These are phyloP conservation scores for Catostylus mosaicus DNA, from an alignment of 30 jellyfish, hydroid and myxozoan species.

Conservation along the genomic window DNA sequence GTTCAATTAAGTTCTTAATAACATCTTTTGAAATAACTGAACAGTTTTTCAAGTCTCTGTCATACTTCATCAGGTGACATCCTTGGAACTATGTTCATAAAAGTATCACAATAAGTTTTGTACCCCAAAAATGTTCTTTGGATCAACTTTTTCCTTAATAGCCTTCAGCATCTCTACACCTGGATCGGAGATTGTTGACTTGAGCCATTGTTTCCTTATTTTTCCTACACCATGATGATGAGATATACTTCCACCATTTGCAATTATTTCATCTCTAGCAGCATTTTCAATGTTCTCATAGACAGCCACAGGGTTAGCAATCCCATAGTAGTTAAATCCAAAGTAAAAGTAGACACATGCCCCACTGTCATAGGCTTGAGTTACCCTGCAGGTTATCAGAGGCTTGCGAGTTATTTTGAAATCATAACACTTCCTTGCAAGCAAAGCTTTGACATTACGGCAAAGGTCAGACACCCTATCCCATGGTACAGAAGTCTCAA, in stretches of 20 bases:
- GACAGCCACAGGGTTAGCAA: slow-evolving; percentile 80
- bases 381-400: slow-evolving; percentile 91
- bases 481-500: slow-evolving; percentile 99
- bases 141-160: slow-evolving; percentile 85
- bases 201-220: slow-evolving; percentile 77
- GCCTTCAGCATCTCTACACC: slow-evolving; percentile 89
- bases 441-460: slow-evolving; percentile 76
- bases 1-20: too few relatives aligned
- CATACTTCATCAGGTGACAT: too few relatives aligned
- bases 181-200: slow-evolving; percentile 68
- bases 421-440: slow-evolving; percentile 76
- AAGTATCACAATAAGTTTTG: slow-evolving; percentile 70
- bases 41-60: too few relatives aligned
- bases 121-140: slow-evolving; percentile 87
- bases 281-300: slow-evolving; percentile 90
- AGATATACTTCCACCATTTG: slow-evolving; percentile 96
- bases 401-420: slow-evolving; percentile 84
- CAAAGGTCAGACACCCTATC: slow-evolving; percentile 89
- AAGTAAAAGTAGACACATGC: slow-evolving; percentile 96
- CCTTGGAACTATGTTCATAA: too few relatives aligned
- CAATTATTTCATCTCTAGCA: slow-evolving; percentile 92
- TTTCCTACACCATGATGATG: slow-evolving; percentile 98
- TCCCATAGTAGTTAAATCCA: slow-evolving; percentile 86
- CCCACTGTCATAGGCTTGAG: slow-evolving; percentile 98
- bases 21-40: too few relatives aligned